Evolutionary conservation across 2,113 vertebrate species (phyloP), one percentile per base, ranked within the genome.

Genomic region (Origma solitaria): DNA sequence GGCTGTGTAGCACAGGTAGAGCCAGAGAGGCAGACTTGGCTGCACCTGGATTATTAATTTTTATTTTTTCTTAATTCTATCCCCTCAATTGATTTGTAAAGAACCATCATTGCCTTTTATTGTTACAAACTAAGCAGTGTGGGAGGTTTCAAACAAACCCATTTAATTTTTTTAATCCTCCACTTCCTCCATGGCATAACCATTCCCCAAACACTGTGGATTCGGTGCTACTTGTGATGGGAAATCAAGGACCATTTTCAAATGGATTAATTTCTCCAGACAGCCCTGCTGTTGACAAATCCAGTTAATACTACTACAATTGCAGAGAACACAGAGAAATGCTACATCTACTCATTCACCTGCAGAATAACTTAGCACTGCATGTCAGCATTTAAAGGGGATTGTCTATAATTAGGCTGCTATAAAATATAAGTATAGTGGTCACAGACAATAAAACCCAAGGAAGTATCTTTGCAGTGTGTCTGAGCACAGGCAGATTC

Each of bases 391-490:
- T 92, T 94, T 92, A 73, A 85, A 94, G 73, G 70, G 89, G 70
- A 90, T 94, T 82, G 62, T 73, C 86, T 90, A 54, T 85, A 96
- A 96, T 96, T 92, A 92, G 70, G 86, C 73, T 82, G 64, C 81
- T 72, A 42, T 94, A 89, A 96, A 94, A 89, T 73, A 4, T 71
- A 92, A 94, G 66, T 72, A 11, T 10, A 38, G 83, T 77, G 91
- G 90, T 94, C 92, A 93, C 86, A 95, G 91, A 58, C 65, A 91
- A 68, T 89, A 85, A 93, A 95, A 76, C 77, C 81, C 65, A 35
- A n/a, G 53, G 77, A 88, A 64, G 62, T 53, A 33, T 86, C 88
- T 83, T 44, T 71, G 82, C 71, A 66, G 70, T 13, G 8, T 53
- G 54, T 60, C 69, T 94, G 90, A 77, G 75, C 50, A 49, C 40